These are phyloP conservation scores for Bombus soroeensis DNA, from an alignment of 1,140 invertebrate species.

Conservation along the genomic window DNA sequence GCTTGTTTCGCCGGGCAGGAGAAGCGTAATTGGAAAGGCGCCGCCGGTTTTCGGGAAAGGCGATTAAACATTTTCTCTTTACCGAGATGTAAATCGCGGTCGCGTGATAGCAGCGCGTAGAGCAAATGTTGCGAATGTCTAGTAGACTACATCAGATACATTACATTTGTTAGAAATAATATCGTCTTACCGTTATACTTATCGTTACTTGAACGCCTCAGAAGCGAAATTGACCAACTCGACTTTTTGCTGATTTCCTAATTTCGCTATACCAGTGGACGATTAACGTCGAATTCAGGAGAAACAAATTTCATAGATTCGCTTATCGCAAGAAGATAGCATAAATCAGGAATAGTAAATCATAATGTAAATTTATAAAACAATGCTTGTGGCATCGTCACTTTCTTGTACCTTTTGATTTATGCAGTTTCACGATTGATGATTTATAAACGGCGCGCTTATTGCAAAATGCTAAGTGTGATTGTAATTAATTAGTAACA, in stretches of 20 bases:
- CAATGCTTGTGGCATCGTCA: background rate
- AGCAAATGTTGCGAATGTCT: background rate
- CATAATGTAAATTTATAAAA: background rate
- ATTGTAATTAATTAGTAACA: no score
- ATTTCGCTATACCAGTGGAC: no score
- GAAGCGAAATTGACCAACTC: background rate
- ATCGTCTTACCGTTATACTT: background rate
- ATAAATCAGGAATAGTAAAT: background rate
- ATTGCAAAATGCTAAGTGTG: background rate
- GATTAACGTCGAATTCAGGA: background rate
- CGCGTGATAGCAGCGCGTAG: background rate
- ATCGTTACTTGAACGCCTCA: background rate
- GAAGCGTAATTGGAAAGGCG: constrained; percentile 11
- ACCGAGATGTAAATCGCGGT: background rate
- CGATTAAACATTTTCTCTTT: constrained; percentile 19
- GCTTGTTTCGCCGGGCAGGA: background rate
- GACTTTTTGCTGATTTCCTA: no score
- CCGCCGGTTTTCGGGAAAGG: background rate
- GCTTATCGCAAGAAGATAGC: background rate
- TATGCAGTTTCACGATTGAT: no score
- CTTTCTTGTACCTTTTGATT: no score
- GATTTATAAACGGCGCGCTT: background rate
- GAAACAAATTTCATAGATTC: background rate
- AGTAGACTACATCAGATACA: background rate
- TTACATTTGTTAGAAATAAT: constrained; percentile 3